Base-by-base conservation (phyloP, 2,113 vertebrate genomes). In the Alethe diademata region DNA sequence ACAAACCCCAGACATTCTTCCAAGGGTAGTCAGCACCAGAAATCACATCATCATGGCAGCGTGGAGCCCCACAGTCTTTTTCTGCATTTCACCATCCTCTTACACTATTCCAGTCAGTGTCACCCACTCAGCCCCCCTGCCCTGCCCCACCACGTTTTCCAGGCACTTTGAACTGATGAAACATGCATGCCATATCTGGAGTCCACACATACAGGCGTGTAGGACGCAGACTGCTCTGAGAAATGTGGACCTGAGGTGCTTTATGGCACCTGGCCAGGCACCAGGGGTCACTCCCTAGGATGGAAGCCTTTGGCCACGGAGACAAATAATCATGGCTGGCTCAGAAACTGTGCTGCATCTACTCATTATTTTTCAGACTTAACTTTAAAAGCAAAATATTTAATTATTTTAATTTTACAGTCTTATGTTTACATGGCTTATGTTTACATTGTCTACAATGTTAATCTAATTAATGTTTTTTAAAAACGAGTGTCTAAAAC, bases 121-220 rank as follows among this genome's bases (percentile, higher is more conserved):
- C 9, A 2, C n/a, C 6, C 24, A 13, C 29, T 48, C 64, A 80
- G 53, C 36, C 19, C 56, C 16, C 25, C 51, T 35, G 35, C 35
- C 35, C 35, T 35, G 35, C 35, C 35, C 35, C 35, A 35, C 38
- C 56, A 54, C 2, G 0, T 51, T 71, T 81, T 61, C 25, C 66
- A 78, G 66, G 33, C 42, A 50, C 47, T 85, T 4, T 60, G 53
- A 90, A 71, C 17, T 7, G 6, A 56, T 67, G 64, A 78, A 86
- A 60, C 36, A 60, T 1, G 3, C 19, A 8, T 4, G 4, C 20
- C 9, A 0, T 33, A 74, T 31, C 42, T 33, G 1, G 35, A 58
- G 4, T 66, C 38, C 38, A 35, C 2, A 2, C 12, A 42, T 19
- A n/a, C 0, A 2, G 31, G 19, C 9, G 0, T 33, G 19, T 23